A percentile compares a stretch with the other conserved stretches of the same genome.
Conservation (phyloP, 2,888 invertebrate species). For the Drosophila algonquin region DNA sequence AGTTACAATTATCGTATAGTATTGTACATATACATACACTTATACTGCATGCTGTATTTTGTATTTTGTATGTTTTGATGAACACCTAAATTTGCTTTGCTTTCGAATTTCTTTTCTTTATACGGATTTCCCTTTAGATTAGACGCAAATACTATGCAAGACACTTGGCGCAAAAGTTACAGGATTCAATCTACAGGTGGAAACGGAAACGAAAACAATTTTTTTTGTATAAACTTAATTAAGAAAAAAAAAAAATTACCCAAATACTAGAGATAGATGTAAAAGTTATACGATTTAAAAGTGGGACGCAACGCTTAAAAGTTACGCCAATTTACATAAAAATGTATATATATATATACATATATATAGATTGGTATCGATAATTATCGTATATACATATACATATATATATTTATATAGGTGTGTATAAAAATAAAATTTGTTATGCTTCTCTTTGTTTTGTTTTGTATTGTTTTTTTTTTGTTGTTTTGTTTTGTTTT, state of each 20-base stretch:
- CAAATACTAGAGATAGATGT: slow-evolving; percentile 25
- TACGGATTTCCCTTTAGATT: slow-evolving; percentile 46
- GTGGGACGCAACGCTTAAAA: slow-evolving; percentile 53
- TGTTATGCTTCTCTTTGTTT: slow-evolving; percentile 46
- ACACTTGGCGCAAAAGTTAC: slow-evolving; percentile 65
- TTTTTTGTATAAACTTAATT: slow-evolving; percentile 24
- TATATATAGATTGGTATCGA: no score
- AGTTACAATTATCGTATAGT: slow-evolving; percentile 46
- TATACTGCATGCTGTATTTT: slow-evolving; percentile 27
- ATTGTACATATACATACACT: slow-evolving; percentile 41
- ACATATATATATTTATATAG: slow-evolving; percentile 50
- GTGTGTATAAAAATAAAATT: slow-evolving; percentile 71
- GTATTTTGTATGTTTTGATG: slow-evolving; percentile 46
- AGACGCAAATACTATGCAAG: slow-evolving; percentile 71
- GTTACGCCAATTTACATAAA: slow-evolving; percentile 59
- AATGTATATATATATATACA: slow-evolving; percentile 38
- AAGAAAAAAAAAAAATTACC: slow-evolving; percentile 1
- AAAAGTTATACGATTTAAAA: slow-evolving; percentile 30
- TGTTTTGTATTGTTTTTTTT: slow-evolving; percentile 1
- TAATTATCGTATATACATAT: slow-evolving; percentile 19
- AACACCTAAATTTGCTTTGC: slow-evolving; percentile 63
- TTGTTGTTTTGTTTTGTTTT: not conserved
- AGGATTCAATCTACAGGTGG: slow-evolving; percentile 21
- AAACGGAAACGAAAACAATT: slow-evolving; percentile 19
- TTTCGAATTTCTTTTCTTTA: slow-evolving; percentile 45